phyloP scores from a whole-genome alignment of 1,140 invertebrate genomes.

The Rhopalosiphum maidis region DNA sequence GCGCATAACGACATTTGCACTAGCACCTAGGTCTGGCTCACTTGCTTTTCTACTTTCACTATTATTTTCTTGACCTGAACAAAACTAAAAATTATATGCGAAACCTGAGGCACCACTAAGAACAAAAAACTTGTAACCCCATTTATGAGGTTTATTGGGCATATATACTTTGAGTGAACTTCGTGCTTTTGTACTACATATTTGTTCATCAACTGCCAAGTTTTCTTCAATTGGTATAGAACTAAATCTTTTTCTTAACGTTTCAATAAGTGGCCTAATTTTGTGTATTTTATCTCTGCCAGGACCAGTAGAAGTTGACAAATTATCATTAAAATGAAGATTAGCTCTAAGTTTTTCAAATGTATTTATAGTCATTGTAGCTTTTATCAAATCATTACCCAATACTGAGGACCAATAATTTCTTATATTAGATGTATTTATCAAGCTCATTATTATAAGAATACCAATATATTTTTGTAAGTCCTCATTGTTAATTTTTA shows the following conservation, averaged over 20 bases:
- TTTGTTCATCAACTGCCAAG: conserved; percentile 8
- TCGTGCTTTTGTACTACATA: conserved; percentile 56
- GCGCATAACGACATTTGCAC: conserved; percentile 24
- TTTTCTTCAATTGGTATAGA: conserved; percentile 50
- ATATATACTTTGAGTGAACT: conserved; percentile 58
- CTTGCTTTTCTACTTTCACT: background rate
- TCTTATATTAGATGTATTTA: no score
- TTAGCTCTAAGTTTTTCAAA: conserved; percentile 55
- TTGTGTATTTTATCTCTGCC: conserved; percentile 52
- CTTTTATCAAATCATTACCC: background rate
- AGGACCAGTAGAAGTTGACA: background rate
- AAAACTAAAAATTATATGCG: background rate
- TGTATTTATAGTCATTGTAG: conserved; percentile 50
- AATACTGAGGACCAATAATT: no score
- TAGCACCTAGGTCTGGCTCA: conserved; percentile 4
- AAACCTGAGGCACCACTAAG: conserved; percentile 57
- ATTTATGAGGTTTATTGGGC: conserved; percentile 58
- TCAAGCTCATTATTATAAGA: no score
- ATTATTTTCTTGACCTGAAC: background rate
- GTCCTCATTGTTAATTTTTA: no score
- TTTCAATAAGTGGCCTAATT: conserved; percentile 49
- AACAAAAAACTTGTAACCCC: conserved; percentile 61
- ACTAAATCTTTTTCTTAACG: conserved; percentile 47
- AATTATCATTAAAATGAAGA: conserved; percentile 58
- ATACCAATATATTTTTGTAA: no score